Evolutionary conservation across 2,113 vertebrate genomes (phyloP).

Genomic region (Misgurnus mizolepis): DNA sequence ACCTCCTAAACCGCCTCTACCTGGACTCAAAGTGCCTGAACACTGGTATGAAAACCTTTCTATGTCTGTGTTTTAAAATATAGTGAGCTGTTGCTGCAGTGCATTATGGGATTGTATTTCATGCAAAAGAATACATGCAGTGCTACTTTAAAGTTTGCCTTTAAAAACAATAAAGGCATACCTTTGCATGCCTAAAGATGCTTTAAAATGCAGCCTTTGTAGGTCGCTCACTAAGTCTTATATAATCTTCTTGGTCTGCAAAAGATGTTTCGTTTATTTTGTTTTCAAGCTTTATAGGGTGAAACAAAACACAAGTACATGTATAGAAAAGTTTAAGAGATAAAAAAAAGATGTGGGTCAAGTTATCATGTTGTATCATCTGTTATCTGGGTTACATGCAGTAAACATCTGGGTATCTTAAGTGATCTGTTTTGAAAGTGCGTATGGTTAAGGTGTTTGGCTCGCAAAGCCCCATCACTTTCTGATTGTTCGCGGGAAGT

Average conservation of each 20-base stretch:
- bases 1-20: conserved; percentile 86
- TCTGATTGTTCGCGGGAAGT: conserved; percentile 33
- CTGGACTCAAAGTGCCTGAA: conserved; percentile 84
- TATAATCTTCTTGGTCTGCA: too few relatives aligned
- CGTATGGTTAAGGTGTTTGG: not conserved
- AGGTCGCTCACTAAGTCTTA: too few relatives aligned
- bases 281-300: not conserved
- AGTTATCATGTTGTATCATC: not conserved
- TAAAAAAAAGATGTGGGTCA: not conserved
- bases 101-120: not conserved
- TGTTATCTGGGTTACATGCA: conserved; percentile 11
- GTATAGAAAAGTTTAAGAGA: not conserved
- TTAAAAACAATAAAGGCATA: too few relatives aligned
- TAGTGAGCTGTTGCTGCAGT: not conserved
- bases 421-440: conserved; percentile 3
- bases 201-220: too few relatives aligned
- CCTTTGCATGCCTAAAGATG: too few relatives aligned
- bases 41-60: conserved; percentile 69
- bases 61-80: too few relatives aligned
- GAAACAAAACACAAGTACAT: not conserved
- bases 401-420: conserved; percentile 1
- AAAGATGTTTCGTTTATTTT: not conserved
- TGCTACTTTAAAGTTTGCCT: too few relatives aligned
- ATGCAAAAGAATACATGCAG: too few relatives aligned
- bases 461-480: conserved; percentile 6